These are phyloP conservation scores for western clawed frog (Xenopus tropicalis) DNA, from an alignment of 2,113 vertebrate genomes.

Conservation along the genomic window UCB_Xtro_10.0 CM004446.2:147091501-147092000, in stretches of 20 bases:
- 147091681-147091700: conserved; percentile 45
- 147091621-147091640: conserved; percentile 64
- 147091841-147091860: conserved; percentile 47
- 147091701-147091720: conserved; percentile 54
- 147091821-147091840: conserved; percentile 51
- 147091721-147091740: conserved; percentile 48
- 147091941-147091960: too few species aligned
- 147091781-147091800: conserved; percentile 35
- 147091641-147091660: conserved; percentile 60
- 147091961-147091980: too few species aligned
- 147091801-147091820: conserved; percentile 55
- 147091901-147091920: neutral
- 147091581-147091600: conserved; percentile 58
- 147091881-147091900: conserved; percentile 5
- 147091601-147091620: conserved; percentile 75
- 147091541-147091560: conserved; percentile 67
- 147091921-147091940: too few species aligned
- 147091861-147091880: conserved; percentile 39
- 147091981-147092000: too few species aligned
- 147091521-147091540: conserved; percentile 62
- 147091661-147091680: conserved; percentile 45
- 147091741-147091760: conserved; percentile 47
- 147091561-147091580: conserved; percentile 57
- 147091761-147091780: conserved; percentile 46
- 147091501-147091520: conserved; percentile 57